phyloP scores from a whole-genome alignment of 2,113 vertebrate genomes.

The Cottus gobio region DNA sequence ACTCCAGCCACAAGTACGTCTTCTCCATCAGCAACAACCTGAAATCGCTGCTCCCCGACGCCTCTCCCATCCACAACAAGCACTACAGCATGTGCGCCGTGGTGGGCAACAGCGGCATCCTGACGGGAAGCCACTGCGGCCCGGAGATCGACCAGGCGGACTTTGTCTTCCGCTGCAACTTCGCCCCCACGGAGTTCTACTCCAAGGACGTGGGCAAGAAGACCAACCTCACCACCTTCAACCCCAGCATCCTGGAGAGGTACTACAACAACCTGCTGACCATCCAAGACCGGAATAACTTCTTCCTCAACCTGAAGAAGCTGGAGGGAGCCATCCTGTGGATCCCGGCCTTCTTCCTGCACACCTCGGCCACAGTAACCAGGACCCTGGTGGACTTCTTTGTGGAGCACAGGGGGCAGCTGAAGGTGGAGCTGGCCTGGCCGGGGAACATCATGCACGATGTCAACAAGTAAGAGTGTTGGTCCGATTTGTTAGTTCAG shows the following conservation, averaged over 20 bases:
- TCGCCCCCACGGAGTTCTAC: slow-evolving; percentile 95
- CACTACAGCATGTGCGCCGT: slow-evolving; percentile 94
- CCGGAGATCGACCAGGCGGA: slow-evolving; percentile 93
- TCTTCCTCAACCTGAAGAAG: slow-evolving; percentile 97
- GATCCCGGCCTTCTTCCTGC: slow-evolving; percentile 99
- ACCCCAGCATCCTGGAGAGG: slow-evolving; percentile 98
- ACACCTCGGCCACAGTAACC: slow-evolving; percentile 96
- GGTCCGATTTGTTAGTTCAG: neutral
- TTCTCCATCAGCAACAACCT: slow-evolving; percentile 98
- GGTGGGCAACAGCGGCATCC: slow-evolving; percentile 96
- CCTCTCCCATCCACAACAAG: slow-evolving; percentile 92
- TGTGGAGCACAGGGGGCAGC: slow-evolving; percentile 94
- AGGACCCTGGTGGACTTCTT: slow-evolving; percentile 98
- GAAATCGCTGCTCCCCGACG: slow-evolving; percentile 92
- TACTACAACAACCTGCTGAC: slow-evolving; percentile 99
- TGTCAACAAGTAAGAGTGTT: slow-evolving; percentile 90
- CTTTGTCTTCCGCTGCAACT: slow-evolving; percentile 98
- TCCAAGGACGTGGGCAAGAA: slow-evolving; percentile 94
- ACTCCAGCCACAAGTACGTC: slow-evolving; percentile 98
- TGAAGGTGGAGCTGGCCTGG: slow-evolving; percentile 96
- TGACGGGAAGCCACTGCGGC: slow-evolving; percentile 94
- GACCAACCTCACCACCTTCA: slow-evolving; percentile 98
- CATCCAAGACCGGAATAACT: slow-evolving; percentile 98
- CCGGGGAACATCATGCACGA: slow-evolving; percentile 99
- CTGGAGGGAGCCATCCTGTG: slow-evolving; percentile 96